Evolutionary conservation across 2,113 vertebrate species (phyloP).

Genomic region (Hylia prasina): DNA sequence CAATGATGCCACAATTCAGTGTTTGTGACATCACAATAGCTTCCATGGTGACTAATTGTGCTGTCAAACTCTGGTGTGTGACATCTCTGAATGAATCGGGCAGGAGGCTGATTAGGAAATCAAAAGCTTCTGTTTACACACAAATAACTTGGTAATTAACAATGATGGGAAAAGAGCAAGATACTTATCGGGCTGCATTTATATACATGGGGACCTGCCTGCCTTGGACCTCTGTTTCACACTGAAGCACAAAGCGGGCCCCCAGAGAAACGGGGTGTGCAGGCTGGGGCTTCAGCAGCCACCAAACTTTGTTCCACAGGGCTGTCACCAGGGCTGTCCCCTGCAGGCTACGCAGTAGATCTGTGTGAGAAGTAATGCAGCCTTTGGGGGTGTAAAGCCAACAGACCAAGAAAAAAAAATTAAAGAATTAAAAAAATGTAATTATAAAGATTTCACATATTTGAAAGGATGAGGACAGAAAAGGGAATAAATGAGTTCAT

Average conservation of each 20-base stretch:
- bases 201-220: constrained; percentile 38
- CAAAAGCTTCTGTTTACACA: constrained; percentile 60
- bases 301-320: not conserved
- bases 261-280: not conserved
- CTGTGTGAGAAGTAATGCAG: not conserved
- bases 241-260: not conserved
- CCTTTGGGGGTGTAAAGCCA: not conserved
- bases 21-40: constrained; percentile 61
- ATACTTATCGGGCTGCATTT: constrained; percentile 53
- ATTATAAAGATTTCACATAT: not conserved
- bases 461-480: not conserved
- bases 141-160: constrained; percentile 61
- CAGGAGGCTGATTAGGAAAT: constrained; percentile 51
- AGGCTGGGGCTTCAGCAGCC: not conserved
- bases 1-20: constrained; percentile 61
- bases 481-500: not conserved
- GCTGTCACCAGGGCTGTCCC: not conserved
- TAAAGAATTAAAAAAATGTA: not conserved
- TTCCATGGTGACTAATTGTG: constrained; percentile 68
- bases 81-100: constrained; percentile 46
- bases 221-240: constrained; percentile 3
- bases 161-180: constrained; percentile 51
- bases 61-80: constrained; percentile 55
- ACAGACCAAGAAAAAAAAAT: not conserved
- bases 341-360: not conserved